Percentiles rank a stretch among this genome's conserved stretches.
These are phyloP conservation scores for Pogonomyrmex californicus DNA, from an alignment of 1,140 invertebrate species.

Conservation along the genomic window DNA sequence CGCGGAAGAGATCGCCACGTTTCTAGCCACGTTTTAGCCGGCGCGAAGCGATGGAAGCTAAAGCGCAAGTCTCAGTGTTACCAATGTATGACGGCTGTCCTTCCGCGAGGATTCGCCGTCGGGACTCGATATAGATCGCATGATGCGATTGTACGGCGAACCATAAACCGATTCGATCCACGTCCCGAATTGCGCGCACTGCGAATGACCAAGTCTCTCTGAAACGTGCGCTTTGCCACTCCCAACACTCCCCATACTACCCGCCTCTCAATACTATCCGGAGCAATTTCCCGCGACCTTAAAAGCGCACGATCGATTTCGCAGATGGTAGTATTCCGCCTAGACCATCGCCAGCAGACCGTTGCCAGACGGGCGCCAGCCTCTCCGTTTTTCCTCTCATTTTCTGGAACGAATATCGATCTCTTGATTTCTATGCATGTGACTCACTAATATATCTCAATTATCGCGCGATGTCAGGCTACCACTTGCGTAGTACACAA, in stretches of 20 bases:
- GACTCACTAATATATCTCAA: constrained; percentile 39
- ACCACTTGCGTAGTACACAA: neutral
- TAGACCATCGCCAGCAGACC: constrained; percentile 56
- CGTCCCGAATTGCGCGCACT: neutral
- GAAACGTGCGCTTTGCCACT: constrained; percentile 56
- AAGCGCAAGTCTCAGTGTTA: constrained; percentile 50
- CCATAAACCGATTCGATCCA: constrained; percentile 37
- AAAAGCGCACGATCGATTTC: constrained; percentile 69
- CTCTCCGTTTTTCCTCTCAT: constrained; percentile 52
- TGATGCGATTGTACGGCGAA: neutral
- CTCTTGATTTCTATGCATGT: constrained; percentile 48
- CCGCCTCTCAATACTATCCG: constrained; percentile 46
- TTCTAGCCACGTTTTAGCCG: constrained; percentile 38
- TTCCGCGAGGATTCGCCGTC: constrained; percentile 36
- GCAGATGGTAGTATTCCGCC: constrained; percentile 45
- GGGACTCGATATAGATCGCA: neutral
- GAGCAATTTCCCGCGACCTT: constrained; percentile 55
- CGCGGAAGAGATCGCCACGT: constrained; percentile 46
- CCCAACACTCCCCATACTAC: constrained; percentile 35
- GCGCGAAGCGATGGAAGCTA: constrained; percentile 27
- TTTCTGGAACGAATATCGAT: constrained; percentile 78
- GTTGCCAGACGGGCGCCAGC: constrained; percentile 70
- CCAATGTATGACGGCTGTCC: constrained; percentile 51
- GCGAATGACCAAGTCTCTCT: constrained; percentile 16
- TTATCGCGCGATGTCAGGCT: constrained; percentile 10